A percentile compares a stretch with the other conserved stretches of the same genome.
Conservation (phyloP, 2,797 vertebrate genomes). For the Hephaestus fuliginosus region DNA sequence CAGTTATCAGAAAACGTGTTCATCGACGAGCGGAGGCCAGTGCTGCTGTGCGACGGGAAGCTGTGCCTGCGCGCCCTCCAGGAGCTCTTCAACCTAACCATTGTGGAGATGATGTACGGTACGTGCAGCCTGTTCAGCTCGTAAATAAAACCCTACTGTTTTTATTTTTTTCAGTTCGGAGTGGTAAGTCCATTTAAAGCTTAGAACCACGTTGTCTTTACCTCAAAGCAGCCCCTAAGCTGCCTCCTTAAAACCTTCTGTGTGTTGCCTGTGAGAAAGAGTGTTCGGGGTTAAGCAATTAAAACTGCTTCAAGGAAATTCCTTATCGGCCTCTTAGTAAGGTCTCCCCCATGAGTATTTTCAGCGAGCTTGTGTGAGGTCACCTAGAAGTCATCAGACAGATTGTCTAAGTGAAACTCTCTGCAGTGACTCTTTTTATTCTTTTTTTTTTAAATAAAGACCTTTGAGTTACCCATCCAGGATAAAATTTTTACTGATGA, state of each 20-base stretch:
- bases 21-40: conserved; percentile 87
- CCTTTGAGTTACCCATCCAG: neutral
- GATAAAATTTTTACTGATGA: neutral
- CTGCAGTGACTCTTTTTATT: neutral
- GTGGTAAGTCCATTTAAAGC: neutral
- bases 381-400: conserved; percentile 1
- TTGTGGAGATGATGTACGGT: conserved; percentile 96
- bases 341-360: conserved; percentile 16
- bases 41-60: conserved; percentile 93
- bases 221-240: neutral
- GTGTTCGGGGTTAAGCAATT: conserved; percentile 22
- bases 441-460: neutral
- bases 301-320: conserved; percentile 37
- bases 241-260: neutral
- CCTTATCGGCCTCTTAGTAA: conserved; percentile 5
- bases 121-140: conserved; percentile 58
- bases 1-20: conserved; percentile 89
- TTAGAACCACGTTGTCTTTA: neutral
- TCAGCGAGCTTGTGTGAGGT: neutral
- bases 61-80: conserved; percentile 88
- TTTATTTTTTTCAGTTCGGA: neutral
- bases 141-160: neutral
- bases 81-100: conserved; percentile 89
- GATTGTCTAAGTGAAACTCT: neutral
- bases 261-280: neutral